Conservation (phyloP, 2,888 invertebrate species). For the Cerastoderma edule region DNA sequence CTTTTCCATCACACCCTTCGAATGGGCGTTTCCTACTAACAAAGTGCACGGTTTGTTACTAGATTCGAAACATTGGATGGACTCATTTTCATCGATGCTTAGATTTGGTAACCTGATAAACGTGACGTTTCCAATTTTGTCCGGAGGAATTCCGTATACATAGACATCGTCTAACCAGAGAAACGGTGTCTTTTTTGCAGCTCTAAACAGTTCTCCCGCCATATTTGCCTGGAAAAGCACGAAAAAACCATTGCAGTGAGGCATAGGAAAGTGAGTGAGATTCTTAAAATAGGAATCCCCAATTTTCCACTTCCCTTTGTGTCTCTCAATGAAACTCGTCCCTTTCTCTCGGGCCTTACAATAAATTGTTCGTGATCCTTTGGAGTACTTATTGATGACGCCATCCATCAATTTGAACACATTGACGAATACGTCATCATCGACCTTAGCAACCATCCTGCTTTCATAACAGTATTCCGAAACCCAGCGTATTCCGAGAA, state of each 20-base stretch:
- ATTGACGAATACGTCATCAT: constrained; percentile 78
- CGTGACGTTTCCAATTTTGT: constrained; percentile 69
- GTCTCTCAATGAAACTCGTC: constrained; percentile 69
- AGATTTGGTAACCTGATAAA: constrained; percentile 90
- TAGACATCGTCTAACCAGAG: constrained; percentile 83
- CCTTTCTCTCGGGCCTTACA: constrained; percentile 70
- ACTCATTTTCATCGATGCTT: constrained; percentile 87
- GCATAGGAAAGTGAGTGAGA: constrained; percentile 73
- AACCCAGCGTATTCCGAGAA: constrained; percentile 72
- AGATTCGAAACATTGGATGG: constrained; percentile 63
- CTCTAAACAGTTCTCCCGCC: constrained; percentile 73
- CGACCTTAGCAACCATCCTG: constrained; percentile 71
- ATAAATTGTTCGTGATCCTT: constrained; percentile 61
- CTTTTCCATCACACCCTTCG: constrained; percentile 63
- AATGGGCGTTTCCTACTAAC: constrained; percentile 61
- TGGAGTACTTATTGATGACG: constrained; percentile 59
- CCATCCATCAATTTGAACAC: constrained; percentile 69
- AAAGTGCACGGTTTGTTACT: constrained; percentile 57
- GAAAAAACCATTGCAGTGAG: constrained; percentile 80
- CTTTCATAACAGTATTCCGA: constrained; percentile 69
- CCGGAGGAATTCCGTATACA: constrained; percentile 78
- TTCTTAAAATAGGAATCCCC: constrained; percentile 71
- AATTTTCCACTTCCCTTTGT: constrained; percentile 72
- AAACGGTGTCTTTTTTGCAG: constrained; percentile 77
- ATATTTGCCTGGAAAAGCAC: constrained; percentile 75